Conservation (phyloP, 2,888 invertebrate species). For the Tenthredo scrophulariae region DNA sequence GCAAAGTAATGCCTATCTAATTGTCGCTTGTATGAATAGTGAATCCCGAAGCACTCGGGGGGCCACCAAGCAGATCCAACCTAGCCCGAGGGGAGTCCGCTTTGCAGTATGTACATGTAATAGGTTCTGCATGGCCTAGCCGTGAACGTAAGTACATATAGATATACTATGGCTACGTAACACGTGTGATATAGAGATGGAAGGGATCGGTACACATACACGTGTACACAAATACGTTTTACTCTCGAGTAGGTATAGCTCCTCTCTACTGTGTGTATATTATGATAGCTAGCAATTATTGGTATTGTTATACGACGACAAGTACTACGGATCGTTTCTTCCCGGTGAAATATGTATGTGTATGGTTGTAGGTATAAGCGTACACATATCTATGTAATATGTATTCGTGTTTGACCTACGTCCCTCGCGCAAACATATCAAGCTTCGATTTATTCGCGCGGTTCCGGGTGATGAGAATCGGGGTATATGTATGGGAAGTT, state of each 20-base stretch:
- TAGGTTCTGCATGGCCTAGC: conserved; percentile 25
- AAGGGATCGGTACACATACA: neutral
- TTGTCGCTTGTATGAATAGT: conserved; percentile 79
- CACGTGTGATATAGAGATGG: neutral
- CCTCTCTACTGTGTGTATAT: conserved; percentile 66
- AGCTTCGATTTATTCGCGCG: neutral
- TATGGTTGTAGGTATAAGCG: conserved; percentile 10
- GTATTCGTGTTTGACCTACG: conserved; percentile 56
- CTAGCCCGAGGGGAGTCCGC: conserved; percentile 60
- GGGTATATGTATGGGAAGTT: neutral
- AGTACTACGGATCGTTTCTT: conserved; percentile 46
- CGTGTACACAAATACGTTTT: neutral
- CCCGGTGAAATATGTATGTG: conserved; percentile 20
- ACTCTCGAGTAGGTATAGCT: neutral
- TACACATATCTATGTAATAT: conserved; percentile 33
- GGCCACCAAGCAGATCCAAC: conserved; percentile 48
- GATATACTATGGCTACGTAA: neutral
- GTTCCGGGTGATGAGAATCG: conserved; percentile 1
- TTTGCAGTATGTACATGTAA: conserved; percentile 63
- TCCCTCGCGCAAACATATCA: conserved; percentile 10
- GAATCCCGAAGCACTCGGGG: conserved; percentile 77
- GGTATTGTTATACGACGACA: conserved; percentile 54
- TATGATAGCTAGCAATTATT: conserved; percentile 72
- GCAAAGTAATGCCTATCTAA: conserved; percentile 77
- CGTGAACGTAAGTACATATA: conserved; percentile 1